A percentile compares a stretch with the other conserved stretches of the same genome.
Conservation (phyloP, 1,140 invertebrate species). For the Vanessa atalanta region DNA sequence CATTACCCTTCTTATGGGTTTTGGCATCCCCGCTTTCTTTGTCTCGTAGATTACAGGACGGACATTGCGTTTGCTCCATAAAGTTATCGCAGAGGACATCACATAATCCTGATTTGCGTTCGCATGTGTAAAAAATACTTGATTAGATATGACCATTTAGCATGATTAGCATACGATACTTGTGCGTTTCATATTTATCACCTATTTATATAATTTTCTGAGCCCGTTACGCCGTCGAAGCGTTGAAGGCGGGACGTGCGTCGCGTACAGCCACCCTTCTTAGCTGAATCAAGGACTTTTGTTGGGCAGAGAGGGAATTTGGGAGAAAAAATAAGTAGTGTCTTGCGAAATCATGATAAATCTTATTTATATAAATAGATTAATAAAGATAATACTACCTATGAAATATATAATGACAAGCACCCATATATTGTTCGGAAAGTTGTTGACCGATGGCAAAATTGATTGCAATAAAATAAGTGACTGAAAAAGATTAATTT, state of each 20-base stretch:
- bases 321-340: slow-evolving; percentile 15
- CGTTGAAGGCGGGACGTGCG: slow-evolving; percentile 55
- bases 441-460: too few relatives aligned
- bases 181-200: slow-evolving; percentile 49
- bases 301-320: slow-evolving; percentile 35
- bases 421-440: too few relatives aligned
- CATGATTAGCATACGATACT: slow-evolving; percentile 53
- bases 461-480: too few relatives aligned
- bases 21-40: slow-evolving; percentile 19
- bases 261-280: slow-evolving; percentile 56
- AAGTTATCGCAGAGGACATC: slow-evolving; percentile 15
- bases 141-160: slow-evolving; percentile 49
- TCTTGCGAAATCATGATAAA: background rate
- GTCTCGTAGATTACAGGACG: background rate
- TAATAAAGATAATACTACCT: too few relatives aligned
- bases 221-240: slow-evolving; percentile 45
- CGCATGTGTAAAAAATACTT: slow-evolving; percentile 41
- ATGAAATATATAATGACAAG: too few relatives aligned
- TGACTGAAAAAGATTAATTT: too few relatives aligned
- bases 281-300: slow-evolving; percentile 50
- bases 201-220: slow-evolving; percentile 50
- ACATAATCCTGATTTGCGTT: slow-evolving; percentile 35
- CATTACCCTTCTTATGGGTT: slow-evolving; percentile 16
- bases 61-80: slow-evolving; percentile 5
- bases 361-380: background rate